A percentile compares a stretch with the other conserved stretches of the same genome.
phyloP scores from a whole-genome alignment of 2,113 vertebrate species.

The Epinephelus moara region DNA sequence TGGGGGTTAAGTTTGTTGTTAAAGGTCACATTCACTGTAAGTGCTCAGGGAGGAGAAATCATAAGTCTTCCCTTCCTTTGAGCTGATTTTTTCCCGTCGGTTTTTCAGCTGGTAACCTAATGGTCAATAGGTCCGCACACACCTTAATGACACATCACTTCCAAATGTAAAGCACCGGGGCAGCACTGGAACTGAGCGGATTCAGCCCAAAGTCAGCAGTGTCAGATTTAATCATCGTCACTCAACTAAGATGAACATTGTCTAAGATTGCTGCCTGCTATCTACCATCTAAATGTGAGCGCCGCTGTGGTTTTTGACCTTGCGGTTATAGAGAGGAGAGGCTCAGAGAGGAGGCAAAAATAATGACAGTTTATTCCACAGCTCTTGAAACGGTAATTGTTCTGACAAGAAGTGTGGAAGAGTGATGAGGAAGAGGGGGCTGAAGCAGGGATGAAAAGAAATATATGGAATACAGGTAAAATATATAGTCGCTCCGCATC shows the following conservation, averaged over 20 bases:
- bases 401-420: slow-evolving; percentile 30
- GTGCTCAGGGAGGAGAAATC: slow-evolving; percentile 1
- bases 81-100: slow-evolving; percentile 32
- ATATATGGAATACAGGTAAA: slow-evolving; percentile 19
- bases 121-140: background rate
- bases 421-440: slow-evolving; percentile 3
- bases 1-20: slow-evolving; percentile 19
- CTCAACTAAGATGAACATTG: slow-evolving; percentile 26
- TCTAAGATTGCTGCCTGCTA: slow-evolving; percentile 18
- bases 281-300: slow-evolving; percentile 25
- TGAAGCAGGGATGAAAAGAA: slow-evolving; percentile 1
- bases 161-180: slow-evolving; percentile 19
- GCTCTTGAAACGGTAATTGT: slow-evolving; percentile 40
- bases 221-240: slow-evolving; percentile 51
- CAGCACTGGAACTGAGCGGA: background rate
- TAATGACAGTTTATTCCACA: slow-evolving; percentile 43
- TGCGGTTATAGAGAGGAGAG: slow-evolving; percentile 9
- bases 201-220: slow-evolving; percentile 20
- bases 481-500: background rate
- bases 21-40: slow-evolving; percentile 40
- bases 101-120: slow-evolving; percentile 31
- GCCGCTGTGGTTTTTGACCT: slow-evolving; percentile 37
- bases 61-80: slow-evolving; percentile 8
- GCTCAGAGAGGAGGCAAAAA: slow-evolving; percentile 25
- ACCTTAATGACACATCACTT: slow-evolving; percentile 17